phyloP scores from a whole-genome alignment of 2,797 vertebrate species.

The Enteromius radiatus region DNA sequence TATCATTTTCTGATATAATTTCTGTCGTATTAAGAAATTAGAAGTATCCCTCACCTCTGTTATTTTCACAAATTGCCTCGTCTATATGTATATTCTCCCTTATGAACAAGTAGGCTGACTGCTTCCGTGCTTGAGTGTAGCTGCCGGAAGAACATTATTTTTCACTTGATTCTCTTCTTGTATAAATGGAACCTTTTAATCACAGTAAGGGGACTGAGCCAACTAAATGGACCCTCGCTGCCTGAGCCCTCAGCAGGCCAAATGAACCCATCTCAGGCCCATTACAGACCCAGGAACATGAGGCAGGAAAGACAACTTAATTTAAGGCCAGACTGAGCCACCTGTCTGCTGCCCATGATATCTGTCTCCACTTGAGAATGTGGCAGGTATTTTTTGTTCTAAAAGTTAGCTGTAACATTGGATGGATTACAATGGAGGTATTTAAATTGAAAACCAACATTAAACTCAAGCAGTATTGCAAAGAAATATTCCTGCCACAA shows the following conservation, averaged over 20 bases:
- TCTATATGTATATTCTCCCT: neutral
- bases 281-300: slow-evolving; percentile 25
- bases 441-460: neutral
- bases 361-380: slow-evolving; percentile 12
- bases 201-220: slow-evolving; percentile 50
- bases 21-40: too few relatives aligned
- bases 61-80: too few relatives aligned
- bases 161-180: slow-evolving; percentile 51
- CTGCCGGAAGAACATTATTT: slow-evolving; percentile 44
- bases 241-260: slow-evolving; percentile 34
- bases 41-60: too few relatives aligned
- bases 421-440: slow-evolving; percentile 14
- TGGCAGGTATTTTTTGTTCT: neutral
- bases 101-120: slow-evolving; percentile 12
- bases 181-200: slow-evolving; percentile 62
- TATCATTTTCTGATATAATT: too few relatives aligned
- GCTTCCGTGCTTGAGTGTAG: slow-evolving; percentile 48
- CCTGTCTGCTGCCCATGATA: slow-evolving; percentile 24
- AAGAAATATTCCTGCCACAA: slow-evolving; percentile 1
- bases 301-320: slow-evolving; percentile 28
- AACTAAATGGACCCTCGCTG: slow-evolving; percentile 37
- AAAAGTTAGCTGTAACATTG: neutral
- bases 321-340: slow-evolving; percentile 19
- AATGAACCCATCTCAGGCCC: slow-evolving; percentile 43
- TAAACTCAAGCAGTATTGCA: neutral